phyloP scores from a whole-genome alignment of 2,113 vertebrate species.

The Vulpes lagopus region DNA sequence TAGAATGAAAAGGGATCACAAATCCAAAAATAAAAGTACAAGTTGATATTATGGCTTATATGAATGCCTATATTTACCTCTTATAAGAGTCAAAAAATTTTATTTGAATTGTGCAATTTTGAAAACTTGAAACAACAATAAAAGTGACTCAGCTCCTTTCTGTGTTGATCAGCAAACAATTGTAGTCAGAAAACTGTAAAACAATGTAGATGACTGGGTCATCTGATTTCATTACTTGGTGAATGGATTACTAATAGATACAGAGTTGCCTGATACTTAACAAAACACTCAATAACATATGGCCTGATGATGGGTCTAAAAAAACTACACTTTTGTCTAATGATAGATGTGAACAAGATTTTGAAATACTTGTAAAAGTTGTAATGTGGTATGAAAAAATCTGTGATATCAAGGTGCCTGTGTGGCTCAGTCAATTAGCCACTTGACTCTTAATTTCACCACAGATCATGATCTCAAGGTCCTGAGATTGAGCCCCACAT shows the following conservation, averaged over 20 bases:
- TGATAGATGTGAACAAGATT: neutral
- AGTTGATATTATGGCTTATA: neutral
- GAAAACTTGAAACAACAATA: neutral
- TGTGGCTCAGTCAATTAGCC: neutral
- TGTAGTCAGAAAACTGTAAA: neutral
- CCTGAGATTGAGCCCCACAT: neutral
- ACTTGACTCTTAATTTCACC: neutral
- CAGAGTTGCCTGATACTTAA: neutral
- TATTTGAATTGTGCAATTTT: neutral
- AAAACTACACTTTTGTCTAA: neutral
- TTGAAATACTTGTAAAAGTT: constrained; percentile 14
- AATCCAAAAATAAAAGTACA: neutral
- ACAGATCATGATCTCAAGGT: neutral
- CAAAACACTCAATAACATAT: neutral
- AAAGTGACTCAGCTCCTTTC: neutral
- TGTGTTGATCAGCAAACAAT: neutral
- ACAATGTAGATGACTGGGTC: neutral
- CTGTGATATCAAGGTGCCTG: neutral
- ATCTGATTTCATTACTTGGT: neutral
- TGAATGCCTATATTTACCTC: neutral
- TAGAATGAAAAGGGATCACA: neutral
- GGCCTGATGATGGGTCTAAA: neutral
- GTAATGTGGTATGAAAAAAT: neutral
- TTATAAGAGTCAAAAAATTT: neutral
- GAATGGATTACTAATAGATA: neutral